Percentiles rank a stretch among this genome's conserved stretches.
These are phyloP conservation scores for Pocillopora meandrina DNA, from an alignment of 92 coral and sea anemone species.

Conservation along the genomic window DNA sequence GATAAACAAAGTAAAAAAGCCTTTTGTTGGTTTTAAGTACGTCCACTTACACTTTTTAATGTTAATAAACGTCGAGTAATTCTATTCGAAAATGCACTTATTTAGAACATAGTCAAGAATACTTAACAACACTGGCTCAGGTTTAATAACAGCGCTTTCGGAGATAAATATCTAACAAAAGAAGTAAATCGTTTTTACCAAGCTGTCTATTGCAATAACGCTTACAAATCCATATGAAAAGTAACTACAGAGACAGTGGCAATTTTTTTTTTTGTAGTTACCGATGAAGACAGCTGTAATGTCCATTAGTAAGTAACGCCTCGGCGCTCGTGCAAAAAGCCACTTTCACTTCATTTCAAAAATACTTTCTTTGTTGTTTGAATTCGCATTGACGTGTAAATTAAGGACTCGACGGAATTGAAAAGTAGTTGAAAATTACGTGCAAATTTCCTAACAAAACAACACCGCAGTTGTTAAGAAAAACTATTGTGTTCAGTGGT, in stretches of 20 bases:
- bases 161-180: not conserved
- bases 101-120: too few relatives aligned
- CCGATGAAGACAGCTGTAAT: conserved; percentile 10
- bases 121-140: too few relatives aligned
- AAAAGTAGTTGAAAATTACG: conserved; percentile 25
- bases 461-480: not conserved
- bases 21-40: too few relatives aligned
- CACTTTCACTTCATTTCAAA: conserved; percentile 15
- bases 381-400: conserved; percentile 28
- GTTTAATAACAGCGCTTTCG: too few relatives aligned
- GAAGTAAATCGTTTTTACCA: not conserved
- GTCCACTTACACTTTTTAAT: too few relatives aligned
- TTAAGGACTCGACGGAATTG: conserved; percentile 4
- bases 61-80: too few relatives aligned
- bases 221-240: conserved; percentile 1
- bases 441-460: conserved; percentile 16
- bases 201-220: not conserved
- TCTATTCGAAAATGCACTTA: too few relatives aligned
- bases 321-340: not conserved
- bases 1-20: too few relatives aligned
- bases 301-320: conserved; percentile 1
- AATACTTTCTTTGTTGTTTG: conserved; percentile 1
- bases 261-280: not conserved
- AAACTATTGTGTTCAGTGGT: not conserved
- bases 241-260: conserved; percentile 6